These are phyloP conservation scores for Acomys russatus DNA, from an alignment of 2,797 vertebrate genomes.

Conservation along the genomic window DNA sequence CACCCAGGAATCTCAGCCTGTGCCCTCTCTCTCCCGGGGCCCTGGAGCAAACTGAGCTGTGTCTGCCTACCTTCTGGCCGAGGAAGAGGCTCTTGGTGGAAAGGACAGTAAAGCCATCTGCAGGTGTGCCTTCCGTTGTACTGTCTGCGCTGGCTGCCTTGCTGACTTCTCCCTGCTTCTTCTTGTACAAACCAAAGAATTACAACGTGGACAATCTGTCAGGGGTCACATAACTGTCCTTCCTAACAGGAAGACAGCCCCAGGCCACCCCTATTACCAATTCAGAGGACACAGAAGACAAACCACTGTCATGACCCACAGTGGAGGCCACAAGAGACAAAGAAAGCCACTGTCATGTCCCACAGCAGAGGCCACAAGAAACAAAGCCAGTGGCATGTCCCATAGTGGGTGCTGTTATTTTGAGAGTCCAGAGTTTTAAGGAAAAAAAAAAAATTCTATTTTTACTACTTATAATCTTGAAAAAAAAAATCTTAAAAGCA, in stretches of 20 bases:
- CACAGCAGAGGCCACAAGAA: background rate
- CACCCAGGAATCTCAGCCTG: background rate
- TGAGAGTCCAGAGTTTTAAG: background rate
- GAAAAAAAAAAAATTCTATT: background rate
- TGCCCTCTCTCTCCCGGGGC: slow-evolving; percentile 9
- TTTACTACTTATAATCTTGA: slow-evolving; percentile 19
- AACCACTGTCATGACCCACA: background rate
- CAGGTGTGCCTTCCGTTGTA: slow-evolving; percentile 95
- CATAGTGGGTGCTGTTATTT: background rate
- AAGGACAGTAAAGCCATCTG: slow-evolving; percentile 96
- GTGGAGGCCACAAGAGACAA: background rate
- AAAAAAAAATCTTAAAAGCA: slow-evolving; percentile 26
- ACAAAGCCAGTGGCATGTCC: background rate
- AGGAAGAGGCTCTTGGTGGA: slow-evolving; percentile 99
- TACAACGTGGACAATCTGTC: background rate
- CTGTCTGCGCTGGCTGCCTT: slow-evolving; percentile 97
- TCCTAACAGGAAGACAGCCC: background rate
- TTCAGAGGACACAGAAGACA: background rate
- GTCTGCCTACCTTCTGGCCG: slow-evolving; percentile 96
- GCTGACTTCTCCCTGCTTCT: slow-evolving; percentile 96
- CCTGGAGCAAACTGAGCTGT: background rate
- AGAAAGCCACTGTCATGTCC: background rate
- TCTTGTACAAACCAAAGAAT: slow-evolving; percentile 86
- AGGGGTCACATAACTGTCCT: background rate
- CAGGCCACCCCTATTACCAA: background rate